phyloP scores from a whole-genome alignment of 2,797 vertebrate genomes.

The Sebastes hopkinsi region DNA sequence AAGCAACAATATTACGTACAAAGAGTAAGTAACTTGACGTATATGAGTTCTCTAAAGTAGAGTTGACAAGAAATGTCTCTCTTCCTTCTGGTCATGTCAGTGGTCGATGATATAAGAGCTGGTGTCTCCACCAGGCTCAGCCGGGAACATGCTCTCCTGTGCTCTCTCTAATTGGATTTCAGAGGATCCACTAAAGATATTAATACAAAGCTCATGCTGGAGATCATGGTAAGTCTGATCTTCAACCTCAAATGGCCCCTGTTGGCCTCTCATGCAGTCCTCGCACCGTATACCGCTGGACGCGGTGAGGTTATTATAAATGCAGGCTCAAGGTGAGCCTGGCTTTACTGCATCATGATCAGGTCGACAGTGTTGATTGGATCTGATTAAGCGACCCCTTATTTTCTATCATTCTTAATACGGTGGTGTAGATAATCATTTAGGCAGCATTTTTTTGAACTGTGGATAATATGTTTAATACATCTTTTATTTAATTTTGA shows the following conservation, averaged over 20 bases:
- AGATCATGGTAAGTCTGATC: constrained; percentile 43
- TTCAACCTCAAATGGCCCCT: neutral
- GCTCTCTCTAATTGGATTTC: constrained; percentile 73
- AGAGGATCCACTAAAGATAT: constrained; percentile 61
- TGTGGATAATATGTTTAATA: constrained; percentile 1
- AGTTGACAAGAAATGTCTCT: neutral
- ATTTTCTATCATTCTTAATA: neutral
- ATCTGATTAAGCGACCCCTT: neutral
- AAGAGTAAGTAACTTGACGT: neutral
- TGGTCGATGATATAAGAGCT: constrained; percentile 11
- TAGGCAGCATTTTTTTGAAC: neutral
- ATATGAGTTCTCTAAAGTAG: neutral
- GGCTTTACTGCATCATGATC: neutral
- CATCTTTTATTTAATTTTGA: constrained; percentile 5
- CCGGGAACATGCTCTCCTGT: constrained; percentile 24
- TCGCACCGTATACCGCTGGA: neutral
- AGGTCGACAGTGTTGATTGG: neutral
- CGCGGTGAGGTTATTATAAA: neutral
- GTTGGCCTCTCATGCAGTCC: neutral
- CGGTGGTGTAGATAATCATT: neutral
- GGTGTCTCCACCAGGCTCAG: constrained; percentile 4
- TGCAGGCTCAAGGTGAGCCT: neutral
- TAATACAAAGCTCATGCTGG: constrained; percentile 55
- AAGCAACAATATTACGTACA: neutral
- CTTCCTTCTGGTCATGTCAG: neutral